Conservation (phyloP, 2,888 invertebrate genomes). For the Calliphora vomitoria region DNA sequence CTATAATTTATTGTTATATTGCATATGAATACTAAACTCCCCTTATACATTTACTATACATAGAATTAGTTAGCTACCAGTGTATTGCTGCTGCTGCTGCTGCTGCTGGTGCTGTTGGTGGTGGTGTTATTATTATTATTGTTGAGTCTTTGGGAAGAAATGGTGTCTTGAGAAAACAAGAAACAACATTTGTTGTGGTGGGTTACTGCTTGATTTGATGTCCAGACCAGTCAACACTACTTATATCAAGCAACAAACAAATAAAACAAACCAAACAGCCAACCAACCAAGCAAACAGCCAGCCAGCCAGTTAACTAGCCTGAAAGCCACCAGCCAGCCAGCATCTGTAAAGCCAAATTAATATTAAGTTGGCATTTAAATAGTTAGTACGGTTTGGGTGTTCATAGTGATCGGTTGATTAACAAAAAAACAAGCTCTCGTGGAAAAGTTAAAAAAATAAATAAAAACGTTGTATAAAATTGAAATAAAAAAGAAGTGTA, state of each 20-base stretch:
- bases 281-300: slow-evolving; percentile 27
- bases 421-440: slow-evolving; percentile 66
- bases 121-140: slow-evolving; percentile 20
- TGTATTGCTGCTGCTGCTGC: slow-evolving; percentile 30
- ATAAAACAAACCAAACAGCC: slow-evolving; percentile 47
- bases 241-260: slow-evolving; percentile 57
- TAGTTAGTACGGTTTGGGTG: slow-evolving; percentile 82
- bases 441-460: slow-evolving; percentile 31
- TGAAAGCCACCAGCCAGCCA: slow-evolving; percentile 61
- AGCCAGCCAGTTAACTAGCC: slow-evolving; percentile 60
- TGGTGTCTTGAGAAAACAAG: slow-evolving; percentile 64
- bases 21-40: slow-evolving; percentile 23
- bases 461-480: background rate
- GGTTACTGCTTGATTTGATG: slow-evolving; percentile 51
- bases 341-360: slow-evolving; percentile 76
- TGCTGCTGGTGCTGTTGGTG: slow-evolving; percentile 33
- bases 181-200: slow-evolving; percentile 53
- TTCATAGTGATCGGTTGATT: slow-evolving; percentile 81
- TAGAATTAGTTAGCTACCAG: slow-evolving; percentile 33
- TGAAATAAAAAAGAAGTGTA: slow-evolving; percentile 42
- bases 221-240: slow-evolving; percentile 67
- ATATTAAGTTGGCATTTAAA: slow-evolving; percentile 71
- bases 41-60: background rate
- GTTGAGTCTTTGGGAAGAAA: slow-evolving; percentile 59
- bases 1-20: background rate